A percentile compares a stretch with the other conserved stretches of the same genome.
phyloP scores from a whole-genome alignment of 2,888 invertebrate species.

The Brenthis daphne region DNA sequence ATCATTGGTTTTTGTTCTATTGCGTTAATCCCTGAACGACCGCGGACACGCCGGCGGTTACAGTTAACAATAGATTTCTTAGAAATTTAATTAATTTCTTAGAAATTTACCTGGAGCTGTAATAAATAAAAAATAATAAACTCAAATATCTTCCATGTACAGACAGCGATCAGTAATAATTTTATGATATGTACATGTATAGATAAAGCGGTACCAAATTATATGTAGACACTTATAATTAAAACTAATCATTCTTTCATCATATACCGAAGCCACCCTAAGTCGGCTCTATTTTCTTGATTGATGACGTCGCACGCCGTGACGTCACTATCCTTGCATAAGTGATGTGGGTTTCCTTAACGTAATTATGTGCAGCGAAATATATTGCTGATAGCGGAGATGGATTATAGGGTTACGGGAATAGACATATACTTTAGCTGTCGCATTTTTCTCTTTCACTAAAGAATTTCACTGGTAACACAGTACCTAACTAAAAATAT shows the following conservation, averaged over 20 bases:
- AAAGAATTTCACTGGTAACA: background rate
- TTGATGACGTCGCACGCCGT: constrained; percentile 68
- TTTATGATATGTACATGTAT: no score
- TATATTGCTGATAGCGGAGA: constrained; percentile 43
- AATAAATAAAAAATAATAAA: no score
- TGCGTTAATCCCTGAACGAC: no score
- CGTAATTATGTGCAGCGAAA: constrained; percentile 52
- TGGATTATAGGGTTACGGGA: constrained; percentile 40
- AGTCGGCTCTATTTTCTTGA: constrained; percentile 60
- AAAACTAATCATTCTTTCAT: background rate
- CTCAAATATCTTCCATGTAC: no score
- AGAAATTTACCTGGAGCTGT: no score
- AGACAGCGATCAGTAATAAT: no score
- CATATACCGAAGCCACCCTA: background rate
- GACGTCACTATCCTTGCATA: constrained; percentile 55
- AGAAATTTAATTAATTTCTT: no score
- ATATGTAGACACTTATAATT: background rate
- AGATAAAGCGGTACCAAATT: no score
- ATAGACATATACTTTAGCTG: constrained; percentile 23
- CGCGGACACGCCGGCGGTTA: no score
- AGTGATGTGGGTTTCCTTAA: constrained; percentile 65
- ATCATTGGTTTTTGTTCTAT: no score
- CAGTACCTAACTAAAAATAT: background rate
- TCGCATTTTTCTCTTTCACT: constrained; percentile 5
- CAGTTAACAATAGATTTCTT: no score